Evolutionary conservation across 2,113 vertebrate genomes (phyloP), one percentile per base, ranked within the genome.

Genomic region (Aspiorhynchus laticeps): DNA sequence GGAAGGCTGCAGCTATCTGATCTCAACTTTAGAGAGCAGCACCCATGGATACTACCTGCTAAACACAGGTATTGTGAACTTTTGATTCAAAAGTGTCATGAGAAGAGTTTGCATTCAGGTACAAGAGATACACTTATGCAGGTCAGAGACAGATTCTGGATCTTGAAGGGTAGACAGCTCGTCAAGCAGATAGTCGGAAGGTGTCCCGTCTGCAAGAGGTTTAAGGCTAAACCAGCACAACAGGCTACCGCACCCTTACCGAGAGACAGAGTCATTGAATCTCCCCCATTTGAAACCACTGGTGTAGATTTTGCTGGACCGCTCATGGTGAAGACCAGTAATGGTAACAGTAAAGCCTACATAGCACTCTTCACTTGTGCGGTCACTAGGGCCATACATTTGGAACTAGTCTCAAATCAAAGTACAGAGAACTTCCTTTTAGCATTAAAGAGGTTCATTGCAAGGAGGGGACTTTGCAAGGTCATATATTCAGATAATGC

Each of bases 251-350:
- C 77, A n/a, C 41, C 83, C 4, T 21, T 88, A 28, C 87, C 21
- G 2, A 53, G n/a, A 10, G 87, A 88, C 41, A 43, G 84, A 83
- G 38, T 88, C 17, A 86, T 63, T 31, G 59, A 67, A 65, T 85
- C 71, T 19, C 78, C 83, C 28, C 87, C 69, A 19, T 88, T 86
- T 75, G 41, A 87, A 63, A 46, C 82, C 14, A 67, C 67, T 36
- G 59, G 3, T 21, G 63, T 88, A 28, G 87, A 88, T 43, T 85
- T 85, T 81, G 77, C 84, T 10, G 78, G 87, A 4, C 76, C 51
- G 3, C 65, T 63, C 14, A 71, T 48, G 28, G 38, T 76, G 2
- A 69, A 84, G 12, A 10, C 14, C 6, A 51, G 38, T 7, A 7
- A 28, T 26, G 1, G 10, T 12, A 15, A 19, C 19, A 71, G 14